These are phyloP conservation scores for Scalopus aquaticus DNA, from an alignment of 2,113 vertebrate species.

Conservation along the genomic window DNA sequence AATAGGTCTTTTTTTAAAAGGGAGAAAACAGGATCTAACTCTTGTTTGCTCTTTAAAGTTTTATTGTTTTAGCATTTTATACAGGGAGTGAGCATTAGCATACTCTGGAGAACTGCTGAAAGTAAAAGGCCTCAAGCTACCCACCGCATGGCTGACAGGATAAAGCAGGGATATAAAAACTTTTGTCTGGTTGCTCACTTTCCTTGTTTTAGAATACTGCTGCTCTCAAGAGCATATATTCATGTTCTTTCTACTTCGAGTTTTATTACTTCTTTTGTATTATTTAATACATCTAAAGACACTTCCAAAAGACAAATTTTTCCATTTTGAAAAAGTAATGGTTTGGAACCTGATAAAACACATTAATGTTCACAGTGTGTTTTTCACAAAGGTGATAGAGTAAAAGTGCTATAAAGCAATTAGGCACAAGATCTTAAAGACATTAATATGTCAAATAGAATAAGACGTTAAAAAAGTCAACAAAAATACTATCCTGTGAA, in stretches of 20 bases:
- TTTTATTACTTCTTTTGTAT: conserved; percentile 93
- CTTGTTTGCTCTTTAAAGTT: conserved; percentile 89
- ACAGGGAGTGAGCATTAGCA: conserved; percentile 86
- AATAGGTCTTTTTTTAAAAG: conserved; percentile 70
- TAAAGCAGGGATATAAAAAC: conserved; percentile 88
- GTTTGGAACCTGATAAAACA: conserved; percentile 85
- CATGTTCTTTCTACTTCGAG: conserved; percentile 90
- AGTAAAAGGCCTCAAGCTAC: conserved; percentile 89
- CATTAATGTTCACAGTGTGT: conserved; percentile 74
- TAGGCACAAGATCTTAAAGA: conserved; percentile 72
- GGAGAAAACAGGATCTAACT: conserved; percentile 82
- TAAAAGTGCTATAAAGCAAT: conserved; percentile 81
- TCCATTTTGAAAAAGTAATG: conserved; percentile 94
- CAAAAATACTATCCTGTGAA: conserved; percentile 73
- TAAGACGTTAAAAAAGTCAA: conserved; percentile 60
- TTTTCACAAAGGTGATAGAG: conserved; percentile 77
- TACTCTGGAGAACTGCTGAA: conserved; percentile 86
- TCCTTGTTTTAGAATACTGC: conserved; percentile 84
- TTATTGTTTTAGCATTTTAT: conserved; percentile 86
- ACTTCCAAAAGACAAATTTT: conserved; percentile 94
- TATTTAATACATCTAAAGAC: conserved; percentile 94
- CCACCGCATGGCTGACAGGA: conserved; percentile 87
- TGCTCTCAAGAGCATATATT: conserved; percentile 89
- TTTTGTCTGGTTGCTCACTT: conserved; percentile 90
- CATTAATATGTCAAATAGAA: conserved; percentile 72